Conservation (phyloP, 1,140 invertebrate genomes). For the Heliconius himera region DNA sequence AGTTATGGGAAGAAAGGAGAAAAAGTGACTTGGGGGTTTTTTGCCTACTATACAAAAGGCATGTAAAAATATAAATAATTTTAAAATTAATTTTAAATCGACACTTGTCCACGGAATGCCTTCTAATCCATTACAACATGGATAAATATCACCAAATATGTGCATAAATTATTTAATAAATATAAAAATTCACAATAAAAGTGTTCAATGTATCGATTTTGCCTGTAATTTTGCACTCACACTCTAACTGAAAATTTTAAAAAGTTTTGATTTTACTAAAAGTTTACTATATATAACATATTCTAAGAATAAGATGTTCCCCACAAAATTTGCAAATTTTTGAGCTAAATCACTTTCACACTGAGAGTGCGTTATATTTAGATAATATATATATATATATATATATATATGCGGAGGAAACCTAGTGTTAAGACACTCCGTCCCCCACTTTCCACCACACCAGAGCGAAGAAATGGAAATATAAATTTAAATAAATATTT, state of each 20-base stretch:
- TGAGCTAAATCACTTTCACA: background rate
- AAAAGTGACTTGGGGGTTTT: too few species aligned
- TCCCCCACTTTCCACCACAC: too few species aligned
- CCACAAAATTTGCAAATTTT: background rate
- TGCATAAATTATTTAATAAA: background rate
- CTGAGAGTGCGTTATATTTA: background rate
- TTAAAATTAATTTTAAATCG: background rate
- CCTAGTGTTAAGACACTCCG: too few species aligned
- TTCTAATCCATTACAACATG: background rate
- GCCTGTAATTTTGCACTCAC: background rate
- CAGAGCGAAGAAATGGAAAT: too few species aligned
- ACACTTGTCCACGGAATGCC: background rate
- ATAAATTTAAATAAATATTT: too few species aligned
- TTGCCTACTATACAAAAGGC: too few species aligned
- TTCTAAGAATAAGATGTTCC: too few species aligned
- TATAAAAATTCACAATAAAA: background rate
- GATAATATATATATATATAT: background rate
- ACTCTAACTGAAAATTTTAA: background rate
- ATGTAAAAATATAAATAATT: too few species aligned
- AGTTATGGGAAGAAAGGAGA: too few species aligned
- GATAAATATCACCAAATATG: conserved; percentile 6
- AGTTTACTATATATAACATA: background rate
- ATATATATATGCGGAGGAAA: too few species aligned
- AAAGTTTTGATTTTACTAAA: background rate
- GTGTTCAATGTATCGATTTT: background rate